Conservation (phyloP, 2,797 vertebrate species). For the Chloroceryle inda region DNA sequence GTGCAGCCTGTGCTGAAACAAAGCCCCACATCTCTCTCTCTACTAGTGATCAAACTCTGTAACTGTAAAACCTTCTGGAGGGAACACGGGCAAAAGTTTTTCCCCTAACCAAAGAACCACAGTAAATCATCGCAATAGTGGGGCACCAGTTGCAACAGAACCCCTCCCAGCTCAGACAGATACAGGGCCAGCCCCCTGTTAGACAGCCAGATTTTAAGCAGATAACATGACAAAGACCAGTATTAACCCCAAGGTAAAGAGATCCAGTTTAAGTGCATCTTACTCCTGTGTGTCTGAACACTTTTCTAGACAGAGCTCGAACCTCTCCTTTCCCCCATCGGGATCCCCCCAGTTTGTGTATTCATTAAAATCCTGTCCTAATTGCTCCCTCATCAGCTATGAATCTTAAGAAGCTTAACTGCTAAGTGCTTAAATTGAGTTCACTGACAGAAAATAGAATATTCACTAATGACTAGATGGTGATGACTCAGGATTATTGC, state of each 20-base stretch:
- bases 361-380: conserved; percentile 78
- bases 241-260: conserved; percentile 49
- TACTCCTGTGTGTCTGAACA: not conserved
- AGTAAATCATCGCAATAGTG: not conserved
- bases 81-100: not conserved
- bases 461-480: conserved; percentile 61
- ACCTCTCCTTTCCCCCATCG: conserved; percentile 47
- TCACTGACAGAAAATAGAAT: conserved; percentile 79
- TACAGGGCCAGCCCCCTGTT: not conserved
- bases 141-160: not conserved
- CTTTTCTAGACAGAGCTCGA: conserved; percentile 41
- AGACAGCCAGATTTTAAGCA: not conserved
- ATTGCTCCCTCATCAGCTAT: conserved; percentile 80
- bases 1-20: not conserved
- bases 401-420: conserved; percentile 79
- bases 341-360: conserved; percentile 66
- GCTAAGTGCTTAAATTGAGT: conserved; percentile 77
- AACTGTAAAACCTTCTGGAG: conserved; percentile 17
- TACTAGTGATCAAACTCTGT: not conserved
- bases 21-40: not conserved
- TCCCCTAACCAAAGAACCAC: not conserved
- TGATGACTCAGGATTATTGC: conserved; percentile 51
- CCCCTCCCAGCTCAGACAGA: not conserved
- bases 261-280: conserved; percentile 43
- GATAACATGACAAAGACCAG: conserved; percentile 8